These are phyloP conservation scores for Caenorhabditis becei DNA, from an alignment of 2,888 invertebrate genomes.

Conservation along the genomic window DNA sequence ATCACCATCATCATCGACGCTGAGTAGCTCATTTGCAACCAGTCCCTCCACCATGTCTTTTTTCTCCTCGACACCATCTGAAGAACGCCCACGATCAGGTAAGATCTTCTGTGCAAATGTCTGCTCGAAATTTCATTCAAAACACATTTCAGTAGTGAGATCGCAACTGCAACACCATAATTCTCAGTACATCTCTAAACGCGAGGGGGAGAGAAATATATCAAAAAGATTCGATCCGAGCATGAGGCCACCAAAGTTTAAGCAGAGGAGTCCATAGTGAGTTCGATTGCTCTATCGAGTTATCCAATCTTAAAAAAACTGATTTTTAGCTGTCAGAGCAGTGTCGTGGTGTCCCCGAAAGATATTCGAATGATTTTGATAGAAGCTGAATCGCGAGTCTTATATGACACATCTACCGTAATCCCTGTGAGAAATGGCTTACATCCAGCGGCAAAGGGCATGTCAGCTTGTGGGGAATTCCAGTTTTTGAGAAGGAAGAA, in stretches of 20 bases:
- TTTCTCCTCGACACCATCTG: too few relatives aligned
- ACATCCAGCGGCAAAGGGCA: background rate
- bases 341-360: background rate
- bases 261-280: conserved; percentile 29
- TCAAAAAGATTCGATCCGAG: conserved; percentile 10
- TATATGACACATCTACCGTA: conserved; percentile 69
- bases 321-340: conserved; percentile 43
- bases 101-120: too few relatives aligned
- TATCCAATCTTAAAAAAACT: background rate
- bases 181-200: too few relatives aligned
- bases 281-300: background rate
- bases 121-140: too few relatives aligned
- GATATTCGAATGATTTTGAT: conserved; percentile 53
- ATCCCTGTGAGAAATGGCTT: conserved; percentile 50
- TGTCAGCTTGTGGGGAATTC: conserved; percentile 49
- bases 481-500: conserved; percentile 50
- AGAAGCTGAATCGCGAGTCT: conserved; percentile 51
- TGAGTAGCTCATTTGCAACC: conserved; percentile 12
- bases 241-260: conserved; percentile 21
- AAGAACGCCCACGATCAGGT: too few relatives aligned
- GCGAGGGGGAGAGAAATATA: too few relatives aligned
- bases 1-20: background rate
- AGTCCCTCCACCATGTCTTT: too few relatives aligned
- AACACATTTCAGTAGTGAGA: background rate
- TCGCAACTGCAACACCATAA: background rate